Base-by-base conservation (phyloP, 2,888 invertebrate genomes). In the Meta bourneti region DNA sequence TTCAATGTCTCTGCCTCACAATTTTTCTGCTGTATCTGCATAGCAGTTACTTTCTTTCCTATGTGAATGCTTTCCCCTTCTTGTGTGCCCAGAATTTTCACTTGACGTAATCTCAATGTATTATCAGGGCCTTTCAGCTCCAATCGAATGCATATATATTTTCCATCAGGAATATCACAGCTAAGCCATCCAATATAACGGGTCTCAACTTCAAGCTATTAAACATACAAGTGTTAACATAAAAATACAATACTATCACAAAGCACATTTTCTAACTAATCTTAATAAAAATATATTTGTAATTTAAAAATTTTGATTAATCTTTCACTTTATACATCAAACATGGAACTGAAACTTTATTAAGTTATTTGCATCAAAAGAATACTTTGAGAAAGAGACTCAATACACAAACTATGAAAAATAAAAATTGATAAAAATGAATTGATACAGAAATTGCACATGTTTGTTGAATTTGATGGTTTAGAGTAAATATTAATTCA, bases 51-150 rank as follows among this genome's bases (percentile, higher is more conserved):
- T 80, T 81, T 90, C 54, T 91, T 93, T 80, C 89, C 92, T 69
- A 91, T 2, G 93, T 93, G 84, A 94, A 94, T 0, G 94, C 94
- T 87, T 94, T 94, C 91, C n/a, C 90, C 91, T 11, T 82, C 92
- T 79, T 84, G 89, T 11, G 61, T 49, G 19, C 95, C 95, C 16
- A 95, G 94, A 20, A 95, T 94, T 93, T 95, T 95, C 79, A 95
- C 96, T 95, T 99, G 99, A 0, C 99, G 96, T 49, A 99, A 97
- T 49, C 99, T 96, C 89, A 99, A 96, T 0, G 98, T 97, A 94
- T 98, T 97, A 95, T 98, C 98, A 0, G 98, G 97, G 0, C 99
- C 99, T 94, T 98, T 98, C 86, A 99, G 95, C 95, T 98, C 98
- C 89, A 99, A 95, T 6, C 97, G 96, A 74, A 98, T 96, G 2